Conservation (phyloP, 2,113 vertebrate species). For the Stigmatopora argus region DNA sequence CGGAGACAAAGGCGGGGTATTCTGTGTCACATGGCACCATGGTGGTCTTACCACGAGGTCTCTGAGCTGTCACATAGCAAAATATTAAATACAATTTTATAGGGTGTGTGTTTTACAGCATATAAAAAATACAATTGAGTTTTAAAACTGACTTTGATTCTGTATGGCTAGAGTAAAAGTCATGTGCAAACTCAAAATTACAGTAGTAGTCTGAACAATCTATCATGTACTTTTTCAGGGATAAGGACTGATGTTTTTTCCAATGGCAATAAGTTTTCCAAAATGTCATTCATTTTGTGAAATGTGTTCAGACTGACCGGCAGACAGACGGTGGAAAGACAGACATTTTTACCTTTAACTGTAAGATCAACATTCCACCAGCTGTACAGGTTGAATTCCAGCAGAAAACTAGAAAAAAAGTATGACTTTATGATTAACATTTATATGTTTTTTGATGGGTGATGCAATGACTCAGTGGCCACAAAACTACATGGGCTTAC, state of each 20-base stretch:
- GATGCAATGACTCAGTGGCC: neutral
- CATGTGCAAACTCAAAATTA: too few relatives aligned
- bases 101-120: too few relatives aligned
- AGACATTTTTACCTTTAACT: conserved; percentile 76
- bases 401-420: conserved; percentile 78
- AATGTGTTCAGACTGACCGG: too few relatives aligned
- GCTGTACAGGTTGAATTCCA: conserved; percentile 96
- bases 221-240: too few relatives aligned
- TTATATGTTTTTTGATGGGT: neutral
- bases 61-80: conserved; percentile 76
- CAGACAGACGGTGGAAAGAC: too few relatives aligned
- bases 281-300: too few relatives aligned
- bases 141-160: neutral
- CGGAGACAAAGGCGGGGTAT: conserved; percentile 95
- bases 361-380: conserved; percentile 91
- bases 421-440: neutral
- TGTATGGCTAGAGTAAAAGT: neutral
- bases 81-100: neutral
- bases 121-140: conserved; percentile 35
- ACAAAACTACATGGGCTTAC: neutral
- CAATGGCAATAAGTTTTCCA: too few relatives aligned
- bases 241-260: too few relatives aligned
- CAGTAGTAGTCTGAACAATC: too few relatives aligned
- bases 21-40: conserved; percentile 95
- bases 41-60: conserved; percentile 78